Conservation (phyloP, 2,888 invertebrate species). For the Synergus umbraculus region DNA sequence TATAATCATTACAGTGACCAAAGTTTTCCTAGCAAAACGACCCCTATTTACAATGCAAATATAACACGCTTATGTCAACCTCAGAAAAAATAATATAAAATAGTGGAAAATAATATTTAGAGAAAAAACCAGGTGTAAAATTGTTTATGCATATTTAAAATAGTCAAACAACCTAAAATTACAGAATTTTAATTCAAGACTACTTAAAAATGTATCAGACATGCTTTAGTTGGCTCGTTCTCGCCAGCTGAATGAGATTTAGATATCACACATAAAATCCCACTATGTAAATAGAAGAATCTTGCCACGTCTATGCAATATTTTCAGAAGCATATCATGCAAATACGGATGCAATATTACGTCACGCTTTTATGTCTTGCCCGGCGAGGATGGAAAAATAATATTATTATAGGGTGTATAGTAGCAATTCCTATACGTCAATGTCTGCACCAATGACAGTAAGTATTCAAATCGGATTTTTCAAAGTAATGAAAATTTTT, state of each 20-base stretch:
- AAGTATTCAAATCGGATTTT: neutral
- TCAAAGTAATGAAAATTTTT: neutral
- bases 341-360: conserved; percentile 14
- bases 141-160: neutral
- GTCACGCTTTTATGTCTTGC: conserved; percentile 8
- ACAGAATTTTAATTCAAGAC: neutral
- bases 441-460: neutral
- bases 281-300: conserved; percentile 19
- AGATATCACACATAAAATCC: conserved; percentile 4
- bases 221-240: neutral
- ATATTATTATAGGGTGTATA: conserved; percentile 17
- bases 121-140: neutral
- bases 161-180: neutral
- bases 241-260: neutral
- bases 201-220: too few species aligned
- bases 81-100: too few species aligned
- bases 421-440: neutral
- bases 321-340: conserved; percentile 5
- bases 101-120: neutral
- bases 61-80: neutral
- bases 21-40: conserved; percentile 23
- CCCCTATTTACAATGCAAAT: conserved; percentile 6
- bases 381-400: conserved; percentile 16
- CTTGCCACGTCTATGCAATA: neutral
- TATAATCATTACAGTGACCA: conserved; percentile 4